Evolutionary conservation across 2,888 invertebrate genomes (phyloP).

Genomic region (Nephrotoma appendiculata): DNA sequence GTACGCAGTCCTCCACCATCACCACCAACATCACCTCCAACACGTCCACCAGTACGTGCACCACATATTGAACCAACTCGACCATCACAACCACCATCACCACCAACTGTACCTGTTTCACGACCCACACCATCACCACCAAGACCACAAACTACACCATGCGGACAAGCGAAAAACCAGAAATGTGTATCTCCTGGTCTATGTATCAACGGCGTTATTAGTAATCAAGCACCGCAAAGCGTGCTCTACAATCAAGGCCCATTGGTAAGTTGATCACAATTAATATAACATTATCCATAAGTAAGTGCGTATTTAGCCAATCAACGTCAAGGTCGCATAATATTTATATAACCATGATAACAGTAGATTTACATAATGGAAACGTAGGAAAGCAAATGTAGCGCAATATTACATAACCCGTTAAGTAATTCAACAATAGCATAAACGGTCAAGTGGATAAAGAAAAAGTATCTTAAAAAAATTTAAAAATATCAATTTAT

Average conservation of each 20-base stretch:
- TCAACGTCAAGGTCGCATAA: background rate
- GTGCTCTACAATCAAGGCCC: slow-evolving; percentile 14
- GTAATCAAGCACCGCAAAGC: slow-evolving; percentile 1
- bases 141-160: background rate
- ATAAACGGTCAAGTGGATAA: background rate
- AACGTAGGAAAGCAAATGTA: background rate
- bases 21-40: background rate
- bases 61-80: background rate
- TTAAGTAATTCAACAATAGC: background rate
- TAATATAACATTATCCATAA: background rate
- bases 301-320: background rate
- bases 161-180: background rate
- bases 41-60: background rate
- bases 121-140: background rate
- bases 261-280: slow-evolving; percentile 23
- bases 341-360: background rate
- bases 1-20: background rate
- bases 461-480: background rate
- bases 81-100: background rate
- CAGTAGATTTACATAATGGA: background rate
- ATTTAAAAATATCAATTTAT: background rate
- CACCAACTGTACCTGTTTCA: background rate
- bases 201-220: slow-evolving; percentile 27
- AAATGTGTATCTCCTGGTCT: slow-evolving; percentile 25
- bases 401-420: background rate